Base-by-base conservation (phyloP, 2,888 invertebrate species). In the Eucera pruinosa region DNA sequence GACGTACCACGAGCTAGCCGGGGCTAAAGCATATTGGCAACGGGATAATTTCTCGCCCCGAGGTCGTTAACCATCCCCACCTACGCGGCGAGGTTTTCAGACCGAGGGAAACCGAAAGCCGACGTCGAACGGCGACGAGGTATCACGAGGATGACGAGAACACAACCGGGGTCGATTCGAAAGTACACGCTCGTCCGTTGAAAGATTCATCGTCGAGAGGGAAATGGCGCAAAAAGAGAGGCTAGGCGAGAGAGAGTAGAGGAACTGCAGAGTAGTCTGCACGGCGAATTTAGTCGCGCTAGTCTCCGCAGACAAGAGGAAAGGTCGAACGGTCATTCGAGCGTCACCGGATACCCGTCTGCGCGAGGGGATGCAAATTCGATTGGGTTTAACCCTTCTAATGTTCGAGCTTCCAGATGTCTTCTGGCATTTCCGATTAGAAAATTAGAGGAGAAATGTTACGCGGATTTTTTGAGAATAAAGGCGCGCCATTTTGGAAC, bases 151-250 rank as follows among this genome's bases (percentile, higher is more conserved):
- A 33, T 33, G 47, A 61, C 33, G 64, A 30, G 20, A 57, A 33
- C 11, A 30, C n/a, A 57, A 33, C 11, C 25, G n/a, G 55, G 71
- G 71, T 79, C 71, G 80, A 75, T 71, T 55, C 55, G 58, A 62
- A 61, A 71, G 68, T 79, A 57, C 36, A 52, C 50, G 74, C n/a
- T n/a, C 60, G 72, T 54, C 13, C 65, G 50, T 50, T 71, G 60
- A 80, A 76, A 76, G 81, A 80, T 79, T 83, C 83, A 79, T 83
- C 77, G 74, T 71, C 52, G 60, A 52, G 41, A 45, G 68, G 69
- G 57, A 78, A 75, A 73, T 67, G 47, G 55, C 54, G 58, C 60
- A 43, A 68, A 60, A 60, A 65, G 33, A 64, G 55, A 48, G 47
- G 43, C 57, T 18, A 58, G 50, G n/a, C 57, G 70, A n/a, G 61